Conservation (phyloP, 2,113 vertebrate species). For the Grantiella picta region DNA sequence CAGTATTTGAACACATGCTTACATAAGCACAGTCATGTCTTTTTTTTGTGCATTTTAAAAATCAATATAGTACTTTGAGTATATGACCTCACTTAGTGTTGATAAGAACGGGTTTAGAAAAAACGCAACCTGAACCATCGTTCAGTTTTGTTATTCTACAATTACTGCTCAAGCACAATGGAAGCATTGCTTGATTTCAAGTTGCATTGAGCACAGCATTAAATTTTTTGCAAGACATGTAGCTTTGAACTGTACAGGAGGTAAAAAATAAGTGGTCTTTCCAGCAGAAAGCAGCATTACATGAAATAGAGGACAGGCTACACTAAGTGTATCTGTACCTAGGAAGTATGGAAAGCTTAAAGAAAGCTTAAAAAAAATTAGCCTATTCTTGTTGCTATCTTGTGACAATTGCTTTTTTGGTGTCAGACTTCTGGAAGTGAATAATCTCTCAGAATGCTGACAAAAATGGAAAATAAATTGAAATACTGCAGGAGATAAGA, state of each 20-base stretch:
- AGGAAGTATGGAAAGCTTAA: neutral
- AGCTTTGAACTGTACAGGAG: neutral
- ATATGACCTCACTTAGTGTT: neutral
- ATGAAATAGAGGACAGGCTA: neutral
- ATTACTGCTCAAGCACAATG: neutral
- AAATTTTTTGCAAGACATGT: neutral
- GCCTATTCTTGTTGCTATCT: neutral
- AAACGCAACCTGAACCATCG: neutral
- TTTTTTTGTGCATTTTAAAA: neutral
- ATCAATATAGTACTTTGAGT: neutral
- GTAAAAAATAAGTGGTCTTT: neutral
- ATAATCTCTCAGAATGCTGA: neutral
- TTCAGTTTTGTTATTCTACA: neutral
- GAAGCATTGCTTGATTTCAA: neutral
- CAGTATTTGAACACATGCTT: neutral
- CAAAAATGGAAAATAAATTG: constrained; percentile 12
- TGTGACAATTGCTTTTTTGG: neutral
- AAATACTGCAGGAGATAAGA: constrained; percentile 37
- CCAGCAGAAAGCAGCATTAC: neutral
- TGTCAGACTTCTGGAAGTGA: neutral
- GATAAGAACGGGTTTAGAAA: neutral
- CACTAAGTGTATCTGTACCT: neutral
- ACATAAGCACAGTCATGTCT: neutral
- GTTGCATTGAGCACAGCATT: neutral
- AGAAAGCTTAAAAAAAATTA: neutral